A percentile compares a stretch with the other conserved stretches of the same genome.
phyloP scores from a whole-genome alignment of 2,888 invertebrate genomes.

The Oscheius myriophilus region DNA sequence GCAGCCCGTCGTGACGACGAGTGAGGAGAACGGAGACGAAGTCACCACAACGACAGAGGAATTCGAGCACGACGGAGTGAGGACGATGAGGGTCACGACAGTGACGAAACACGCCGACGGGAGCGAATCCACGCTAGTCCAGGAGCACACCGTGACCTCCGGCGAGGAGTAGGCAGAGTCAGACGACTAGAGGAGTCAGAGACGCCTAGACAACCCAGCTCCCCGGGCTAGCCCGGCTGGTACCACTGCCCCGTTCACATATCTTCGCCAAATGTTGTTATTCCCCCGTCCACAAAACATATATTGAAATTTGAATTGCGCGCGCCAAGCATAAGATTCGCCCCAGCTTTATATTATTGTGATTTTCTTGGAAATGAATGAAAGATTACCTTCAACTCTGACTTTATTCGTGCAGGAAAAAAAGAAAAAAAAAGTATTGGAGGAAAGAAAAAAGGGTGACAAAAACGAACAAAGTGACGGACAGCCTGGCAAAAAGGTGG shows the following conservation, averaged over 20 bases:
- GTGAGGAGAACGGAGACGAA: constrained; percentile 41
- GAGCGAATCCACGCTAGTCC: constrained; percentile 42
- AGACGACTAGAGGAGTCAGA: neutral
- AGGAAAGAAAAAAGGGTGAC: no score
- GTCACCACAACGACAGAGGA: constrained; percentile 43
- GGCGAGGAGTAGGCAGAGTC: constrained; percentile 20
- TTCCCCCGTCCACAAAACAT: neutral
- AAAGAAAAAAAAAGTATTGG: no score
- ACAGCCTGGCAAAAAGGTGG: no score
- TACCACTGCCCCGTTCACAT: no score
- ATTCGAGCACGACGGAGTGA: constrained; percentile 38
- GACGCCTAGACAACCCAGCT: no score
- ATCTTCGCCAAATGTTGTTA: neutral
- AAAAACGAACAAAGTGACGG: no score
- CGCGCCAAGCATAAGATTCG: neutral
- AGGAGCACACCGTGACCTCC: constrained; percentile 46
- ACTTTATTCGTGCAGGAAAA: no score
- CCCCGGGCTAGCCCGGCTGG: no score
- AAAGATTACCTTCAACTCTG: no score
- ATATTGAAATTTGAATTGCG: neutral
- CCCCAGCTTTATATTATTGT: neutral
- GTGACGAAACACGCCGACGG: constrained; percentile 50
- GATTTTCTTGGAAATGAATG: no score
- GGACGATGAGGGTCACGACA: constrained; percentile 41
- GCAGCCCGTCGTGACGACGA: constrained; percentile 36